Evolutionary conservation across 2,888 invertebrate species (phyloP).

Genomic region (Netelia fuscicornis): DNA sequence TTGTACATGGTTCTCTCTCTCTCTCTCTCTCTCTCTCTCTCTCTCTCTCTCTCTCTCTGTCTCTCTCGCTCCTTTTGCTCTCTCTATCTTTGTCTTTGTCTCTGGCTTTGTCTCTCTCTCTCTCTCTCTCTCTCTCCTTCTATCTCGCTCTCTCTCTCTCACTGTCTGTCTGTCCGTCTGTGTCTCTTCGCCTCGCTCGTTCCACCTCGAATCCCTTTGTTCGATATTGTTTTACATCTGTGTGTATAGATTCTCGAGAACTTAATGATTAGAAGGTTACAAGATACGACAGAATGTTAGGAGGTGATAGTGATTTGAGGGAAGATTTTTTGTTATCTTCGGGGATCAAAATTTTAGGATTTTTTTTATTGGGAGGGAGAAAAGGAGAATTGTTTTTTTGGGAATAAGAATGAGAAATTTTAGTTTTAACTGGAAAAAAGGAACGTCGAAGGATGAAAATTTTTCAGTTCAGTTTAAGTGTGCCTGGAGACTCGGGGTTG

Average conservation of each 20-base stretch:
- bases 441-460: too few species aligned
- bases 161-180: not conserved
- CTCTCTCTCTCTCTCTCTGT: not conserved
- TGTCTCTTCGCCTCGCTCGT: not conserved
- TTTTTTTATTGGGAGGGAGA: not conserved
- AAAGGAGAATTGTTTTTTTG: not conserved
- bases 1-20: not conserved
- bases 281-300: not conserved
- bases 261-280: not conserved
- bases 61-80: too few species aligned
- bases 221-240: conserved; percentile 64
- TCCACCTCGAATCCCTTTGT: conserved; percentile 27
- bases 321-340: too few species aligned
- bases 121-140: not conserved
- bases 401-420: too few species aligned
- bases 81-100: too few species aligned
- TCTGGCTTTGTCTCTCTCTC: too few species aligned
- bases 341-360: too few species aligned
- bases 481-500: too few species aligned
- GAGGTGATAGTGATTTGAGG: not conserved
- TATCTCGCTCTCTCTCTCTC: not conserved
- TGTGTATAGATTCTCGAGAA: not conserved
- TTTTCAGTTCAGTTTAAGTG: too few species aligned
- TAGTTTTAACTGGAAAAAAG: too few species aligned
- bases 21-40: not conserved